These are phyloP conservation scores for Drosophila bipectinata DNA, from an alignment of 1,140 invertebrate species.

Conservation along the genomic window DNA sequence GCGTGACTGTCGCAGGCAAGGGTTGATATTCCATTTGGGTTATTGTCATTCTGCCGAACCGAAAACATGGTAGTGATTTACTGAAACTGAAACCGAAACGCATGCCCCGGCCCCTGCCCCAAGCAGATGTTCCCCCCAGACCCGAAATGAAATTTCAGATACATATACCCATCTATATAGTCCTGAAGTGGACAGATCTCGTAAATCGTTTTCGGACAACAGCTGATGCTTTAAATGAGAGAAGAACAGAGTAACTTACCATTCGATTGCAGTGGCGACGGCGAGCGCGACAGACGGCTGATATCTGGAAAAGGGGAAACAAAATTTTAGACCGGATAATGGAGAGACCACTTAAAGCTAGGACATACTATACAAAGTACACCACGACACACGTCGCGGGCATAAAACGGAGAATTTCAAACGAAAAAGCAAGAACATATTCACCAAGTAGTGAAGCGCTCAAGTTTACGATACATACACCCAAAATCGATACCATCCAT, in stretches of 20 bases:
- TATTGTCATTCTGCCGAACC: conserved; percentile 47
- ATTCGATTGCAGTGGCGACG: conserved; percentile 82
- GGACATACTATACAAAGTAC: conserved; percentile 6
- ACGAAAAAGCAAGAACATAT: neutral
- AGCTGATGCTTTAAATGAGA: conserved; percentile 62
- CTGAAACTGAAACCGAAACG: conserved; percentile 77
- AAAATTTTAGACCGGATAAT: conserved; percentile 36
- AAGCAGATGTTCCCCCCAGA: conserved; percentile 67
- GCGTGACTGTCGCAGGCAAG: conserved; percentile 74
- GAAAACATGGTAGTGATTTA: conserved; percentile 63
- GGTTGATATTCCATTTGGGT: conserved; percentile 56
- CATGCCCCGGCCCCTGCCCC: conserved; percentile 6
- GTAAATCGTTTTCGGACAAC: conserved; percentile 79
- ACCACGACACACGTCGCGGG: conserved; percentile 49
- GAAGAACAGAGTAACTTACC: conserved; percentile 63
- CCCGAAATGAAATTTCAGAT: conserved; percentile 15
- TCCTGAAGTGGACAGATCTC: conserved; percentile 74
- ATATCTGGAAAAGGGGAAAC: conserved; percentile 73
- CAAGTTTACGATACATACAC: conserved; percentile 41
- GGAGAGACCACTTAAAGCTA: conserved; percentile 45
- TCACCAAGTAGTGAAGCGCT: conserved; percentile 1
- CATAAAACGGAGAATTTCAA: conserved; percentile 44
- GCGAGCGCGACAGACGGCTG: conserved; percentile 79
- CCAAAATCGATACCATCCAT: conserved; percentile 62
- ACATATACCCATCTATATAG: neutral